Evolutionary conservation across 2,888 invertebrate genomes (phyloP).

Genomic region (Tinea pellionella): DNA sequence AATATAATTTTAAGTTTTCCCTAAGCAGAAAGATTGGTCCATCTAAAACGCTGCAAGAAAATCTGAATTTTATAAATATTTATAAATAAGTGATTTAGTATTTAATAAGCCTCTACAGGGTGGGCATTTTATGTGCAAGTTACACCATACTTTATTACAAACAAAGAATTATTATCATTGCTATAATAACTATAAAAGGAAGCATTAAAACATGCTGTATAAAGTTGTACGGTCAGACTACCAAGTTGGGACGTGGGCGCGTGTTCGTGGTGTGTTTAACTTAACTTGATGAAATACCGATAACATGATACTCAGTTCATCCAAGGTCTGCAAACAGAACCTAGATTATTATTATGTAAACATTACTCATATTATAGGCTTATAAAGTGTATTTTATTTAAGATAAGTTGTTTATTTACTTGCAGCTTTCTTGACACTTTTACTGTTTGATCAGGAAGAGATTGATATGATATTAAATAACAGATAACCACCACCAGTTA

Average conservation of each 20-base stretch:
- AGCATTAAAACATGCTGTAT: slow-evolving; percentile 5
- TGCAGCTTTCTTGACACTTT: not conserved
- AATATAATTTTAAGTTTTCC: no score
- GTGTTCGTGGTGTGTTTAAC: not conserved
- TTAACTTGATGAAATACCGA: slow-evolving; percentile 9
- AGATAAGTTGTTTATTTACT: not conserved
- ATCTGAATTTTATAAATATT: no score
- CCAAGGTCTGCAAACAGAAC: not conserved
- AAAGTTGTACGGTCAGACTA: not conserved
- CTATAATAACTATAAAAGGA: not conserved
- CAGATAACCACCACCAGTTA: no score
- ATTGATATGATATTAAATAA: no score
- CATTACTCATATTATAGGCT: not conserved
- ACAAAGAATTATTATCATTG: not conserved
- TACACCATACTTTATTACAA: not conserved
- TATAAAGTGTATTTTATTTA: no score
- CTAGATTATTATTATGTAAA: slow-evolving; percentile 4
- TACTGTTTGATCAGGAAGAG: no score
- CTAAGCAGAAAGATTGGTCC: no score
- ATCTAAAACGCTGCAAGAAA: no score
- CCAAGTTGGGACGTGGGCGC: slow-evolving; percentile 4
- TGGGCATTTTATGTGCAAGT: not conserved
- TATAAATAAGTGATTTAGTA: no score
- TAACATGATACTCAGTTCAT: not conserved
- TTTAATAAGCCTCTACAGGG: not conserved